phyloP scores from a whole-genome alignment of 1,140 invertebrate species.

The Heliothis virescens region DNA sequence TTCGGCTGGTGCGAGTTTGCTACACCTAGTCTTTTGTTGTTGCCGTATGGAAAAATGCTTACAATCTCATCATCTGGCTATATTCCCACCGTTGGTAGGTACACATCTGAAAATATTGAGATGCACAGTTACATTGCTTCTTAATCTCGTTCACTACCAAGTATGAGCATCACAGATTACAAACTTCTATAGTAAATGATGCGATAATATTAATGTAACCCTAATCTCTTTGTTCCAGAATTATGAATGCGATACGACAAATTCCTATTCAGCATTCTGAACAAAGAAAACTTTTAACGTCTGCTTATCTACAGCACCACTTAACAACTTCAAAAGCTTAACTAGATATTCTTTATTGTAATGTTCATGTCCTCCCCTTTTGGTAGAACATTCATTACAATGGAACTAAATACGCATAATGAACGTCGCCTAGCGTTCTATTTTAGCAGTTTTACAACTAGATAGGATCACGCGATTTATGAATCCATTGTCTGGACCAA shows the following conservation, averaged over 20 bases:
- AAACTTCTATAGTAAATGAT: no score
- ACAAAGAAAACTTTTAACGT: background rate
- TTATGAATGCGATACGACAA: background rate
- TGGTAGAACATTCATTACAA: conserved; percentile 50
- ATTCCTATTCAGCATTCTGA: background rate
- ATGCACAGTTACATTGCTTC: no score
- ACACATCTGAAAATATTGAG: no score
- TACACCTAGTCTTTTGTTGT: no score
- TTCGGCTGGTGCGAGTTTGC: no score
- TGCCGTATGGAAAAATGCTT: no score
- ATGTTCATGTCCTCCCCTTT: conserved; percentile 39
- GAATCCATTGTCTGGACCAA: conserved; percentile 63
- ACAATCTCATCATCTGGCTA: no score
- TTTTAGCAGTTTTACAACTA: conserved; percentile 60
- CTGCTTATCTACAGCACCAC: background rate
- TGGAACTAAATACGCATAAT: conserved; percentile 50
- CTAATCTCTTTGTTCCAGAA: background rate
- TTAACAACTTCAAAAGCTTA: conserved; percentile 29
- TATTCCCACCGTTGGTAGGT: no score
- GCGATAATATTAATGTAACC: no score
- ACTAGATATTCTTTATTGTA: conserved; percentile 44
- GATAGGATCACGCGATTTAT: conserved; percentile 67
- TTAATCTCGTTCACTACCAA: no score
- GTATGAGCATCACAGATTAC: no score
- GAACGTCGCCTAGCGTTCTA: conserved; percentile 54